These are phyloP conservation scores for Tragelaphus buxtoni DNA, from an alignment of 2,113 vertebrate genomes.

Conservation along the genomic window DNA sequence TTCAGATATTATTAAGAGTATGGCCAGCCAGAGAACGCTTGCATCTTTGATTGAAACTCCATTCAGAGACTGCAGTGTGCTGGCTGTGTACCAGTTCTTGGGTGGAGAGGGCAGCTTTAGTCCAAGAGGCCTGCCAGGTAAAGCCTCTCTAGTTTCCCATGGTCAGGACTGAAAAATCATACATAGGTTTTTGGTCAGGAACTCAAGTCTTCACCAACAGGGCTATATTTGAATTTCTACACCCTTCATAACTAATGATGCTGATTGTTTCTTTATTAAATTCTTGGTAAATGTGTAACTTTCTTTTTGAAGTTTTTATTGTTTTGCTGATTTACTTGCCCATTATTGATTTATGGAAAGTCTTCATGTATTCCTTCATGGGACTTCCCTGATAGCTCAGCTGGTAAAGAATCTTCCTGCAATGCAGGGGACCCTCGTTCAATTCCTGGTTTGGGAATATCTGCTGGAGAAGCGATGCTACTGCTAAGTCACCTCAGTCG, in stretches of 20 bases:
- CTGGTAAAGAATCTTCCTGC: not conserved
- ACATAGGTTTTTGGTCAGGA: not conserved
- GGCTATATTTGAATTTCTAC: not conserved
- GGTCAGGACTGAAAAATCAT: not conserved
- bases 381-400: not conserved
- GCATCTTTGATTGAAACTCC: not conserved
- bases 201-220: not conserved
- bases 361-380: not conserved
- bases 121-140: not conserved
- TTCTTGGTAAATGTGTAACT: not conserved
- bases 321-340: not conserved
- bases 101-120: not conserved
- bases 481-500: too few relatives aligned
- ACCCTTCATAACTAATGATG: not conserved
- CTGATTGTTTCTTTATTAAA: not conserved
- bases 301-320: not conserved
- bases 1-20: not conserved
- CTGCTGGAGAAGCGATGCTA: not conserved
- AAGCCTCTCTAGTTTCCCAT: not conserved
- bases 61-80: not conserved
- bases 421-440: not conserved
- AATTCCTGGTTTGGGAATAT: not conserved
- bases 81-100: not conserved
- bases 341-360: not conserved
- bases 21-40: not conserved